Percentiles rank a stretch among this genome's conserved stretches.
Conservation (phyloP, 2,113 vertebrate species). For the human region DNA sequence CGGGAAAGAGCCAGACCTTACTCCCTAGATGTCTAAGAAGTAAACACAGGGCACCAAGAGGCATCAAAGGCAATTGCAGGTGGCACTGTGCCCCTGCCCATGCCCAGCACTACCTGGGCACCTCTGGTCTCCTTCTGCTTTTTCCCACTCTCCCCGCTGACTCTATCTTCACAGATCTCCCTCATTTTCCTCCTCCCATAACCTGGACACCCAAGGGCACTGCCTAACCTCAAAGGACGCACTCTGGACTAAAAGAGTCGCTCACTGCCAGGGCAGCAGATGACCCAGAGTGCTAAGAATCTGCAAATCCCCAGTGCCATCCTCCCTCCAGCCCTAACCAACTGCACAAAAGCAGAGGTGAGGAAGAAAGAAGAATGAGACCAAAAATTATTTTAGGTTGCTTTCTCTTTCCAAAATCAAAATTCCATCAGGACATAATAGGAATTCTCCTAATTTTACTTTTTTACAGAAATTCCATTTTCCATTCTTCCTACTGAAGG, state of each 20-base stretch:
- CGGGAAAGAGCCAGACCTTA: neutral
- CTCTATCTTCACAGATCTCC: neutral
- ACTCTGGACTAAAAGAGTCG: neutral
- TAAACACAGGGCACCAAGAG: neutral
- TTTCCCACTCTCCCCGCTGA: neutral
- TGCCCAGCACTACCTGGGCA: neutral
- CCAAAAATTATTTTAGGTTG: neutral
- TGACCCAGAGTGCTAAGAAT: neutral
- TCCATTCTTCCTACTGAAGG: neutral
- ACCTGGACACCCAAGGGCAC: neutral
- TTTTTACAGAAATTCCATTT: neutral
- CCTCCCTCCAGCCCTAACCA: neutral
- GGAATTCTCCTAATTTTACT: neutral
- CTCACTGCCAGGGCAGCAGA: neutral
- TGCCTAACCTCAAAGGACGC: neutral
- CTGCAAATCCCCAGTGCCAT: neutral
- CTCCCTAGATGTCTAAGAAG: neutral
- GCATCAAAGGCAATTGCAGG: neutral
- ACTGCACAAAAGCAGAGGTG: neutral
- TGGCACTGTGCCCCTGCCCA: neutral
- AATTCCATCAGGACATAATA: neutral
- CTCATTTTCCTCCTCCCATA: neutral
- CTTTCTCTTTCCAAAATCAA: conserved; percentile 31
- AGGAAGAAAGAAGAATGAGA: neutral
- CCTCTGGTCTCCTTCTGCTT: neutral